Evolutionary conservation across 2,113 vertebrate genomes (phyloP).

Genomic region (Myiagra hebetior): DNA sequence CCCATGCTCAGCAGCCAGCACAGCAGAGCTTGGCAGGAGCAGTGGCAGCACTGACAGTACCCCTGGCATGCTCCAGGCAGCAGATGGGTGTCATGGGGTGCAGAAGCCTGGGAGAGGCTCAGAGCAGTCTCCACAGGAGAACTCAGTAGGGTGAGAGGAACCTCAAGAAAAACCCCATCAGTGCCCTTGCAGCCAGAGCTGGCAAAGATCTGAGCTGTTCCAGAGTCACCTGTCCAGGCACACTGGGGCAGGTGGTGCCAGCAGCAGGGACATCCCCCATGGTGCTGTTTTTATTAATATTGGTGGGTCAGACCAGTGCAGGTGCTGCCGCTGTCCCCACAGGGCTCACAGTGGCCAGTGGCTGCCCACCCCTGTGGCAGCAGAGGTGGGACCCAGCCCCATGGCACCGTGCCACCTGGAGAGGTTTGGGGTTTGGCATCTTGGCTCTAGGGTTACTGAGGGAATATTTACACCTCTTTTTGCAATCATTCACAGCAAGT

Average conservation of each 20-base stretch:
- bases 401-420: not conserved
- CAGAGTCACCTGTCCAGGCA: not conserved
- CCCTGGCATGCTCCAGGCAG: not conserved
- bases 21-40: not conserved
- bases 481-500: not conserved
- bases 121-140: not conserved
- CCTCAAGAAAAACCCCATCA: not conserved
- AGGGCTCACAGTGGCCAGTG: not conserved
- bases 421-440: not conserved
- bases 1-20: not conserved
- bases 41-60: fast-evolving
- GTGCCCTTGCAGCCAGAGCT: not conserved
- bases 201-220: not conserved
- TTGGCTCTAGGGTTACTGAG: not conserved
- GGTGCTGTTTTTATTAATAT: fast-evolving
- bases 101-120: not conserved
- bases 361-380: not conserved
- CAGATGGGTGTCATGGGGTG: not conserved
- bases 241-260: not conserved
- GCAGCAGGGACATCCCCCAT: not conserved
- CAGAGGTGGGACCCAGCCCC: not conserved
- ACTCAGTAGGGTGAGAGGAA: not conserved
- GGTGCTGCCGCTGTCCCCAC: not conserved
- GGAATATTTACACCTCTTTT: not conserved
- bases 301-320: not conserved